Evolutionary conservation across 2,113 vertebrate species (phyloP), one percentile per base, ranked within the genome.

Genomic region (Gasterosteus aculeatus): DNA sequence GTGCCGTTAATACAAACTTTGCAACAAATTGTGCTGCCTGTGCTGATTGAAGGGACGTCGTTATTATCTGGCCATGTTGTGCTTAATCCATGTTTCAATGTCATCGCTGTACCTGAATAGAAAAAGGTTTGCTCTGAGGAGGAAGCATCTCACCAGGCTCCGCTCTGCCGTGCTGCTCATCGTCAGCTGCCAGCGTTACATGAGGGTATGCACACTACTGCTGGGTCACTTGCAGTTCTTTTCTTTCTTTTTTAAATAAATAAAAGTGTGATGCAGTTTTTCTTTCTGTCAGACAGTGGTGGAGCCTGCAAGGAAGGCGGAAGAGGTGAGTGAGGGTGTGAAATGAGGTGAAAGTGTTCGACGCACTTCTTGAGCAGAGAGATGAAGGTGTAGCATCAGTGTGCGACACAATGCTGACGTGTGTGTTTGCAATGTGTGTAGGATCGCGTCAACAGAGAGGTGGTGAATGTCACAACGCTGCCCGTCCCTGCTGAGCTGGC

Each of bases 401-500:
- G 63, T 66, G 29, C 69, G 33, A 42, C 42, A 2, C 58, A 31
- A 38, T 61, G 26, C 77, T 58, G 10, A 51, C 53, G 5, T 74
- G 38, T 69, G 59, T 67, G 7, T 59, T 53, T 69, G 74, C 0
- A 38, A 67, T 19, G 58, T 75, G 54, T 75, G 51, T 75, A 99
- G 98, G 97, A 97, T 87, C 95, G 97, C 87, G 92, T 94, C 5
- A 95, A 94, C 71, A 94, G 97, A 66, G 96, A 98, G 82, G 95
- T 99, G 83, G 93, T 98, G 62, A 95, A 96, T 0, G 96, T 99
- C 76, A 95, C 96, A 5, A 95, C 96, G 60, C 90, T 99, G 90
- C 96, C 96, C 51, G 94, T 99, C 60, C 96, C 98, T 0, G 96
- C 95, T 0, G 96, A 97, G 81, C 93, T 99, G 78, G 94, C 94